phyloP scores from a whole-genome alignment of 1,140 invertebrate species.

The Drosophila tsacasi region DNA sequence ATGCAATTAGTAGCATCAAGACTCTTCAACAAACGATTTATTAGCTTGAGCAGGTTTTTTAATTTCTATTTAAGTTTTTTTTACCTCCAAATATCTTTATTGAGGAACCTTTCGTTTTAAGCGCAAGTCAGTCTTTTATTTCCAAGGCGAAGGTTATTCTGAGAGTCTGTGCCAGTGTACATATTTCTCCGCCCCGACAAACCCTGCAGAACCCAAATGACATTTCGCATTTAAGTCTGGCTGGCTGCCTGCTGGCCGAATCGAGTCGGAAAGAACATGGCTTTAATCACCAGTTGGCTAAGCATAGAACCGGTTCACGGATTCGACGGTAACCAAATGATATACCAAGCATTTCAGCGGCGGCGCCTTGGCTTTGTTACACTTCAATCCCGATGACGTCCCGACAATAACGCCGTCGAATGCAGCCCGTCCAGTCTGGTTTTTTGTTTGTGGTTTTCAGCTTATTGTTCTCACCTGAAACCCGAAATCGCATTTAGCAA shows the following conservation, averaged over 20 bases:
- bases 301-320: constrained; percentile 39
- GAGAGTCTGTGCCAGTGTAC: not conserved
- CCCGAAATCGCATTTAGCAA: constrained; percentile 90
- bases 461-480: constrained; percentile 87
- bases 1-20: not conserved
- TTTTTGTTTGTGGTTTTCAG: constrained; percentile 9
- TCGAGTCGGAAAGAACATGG: constrained; percentile 12
- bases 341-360: constrained; percentile 5
- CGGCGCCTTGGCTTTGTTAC: constrained; percentile 23
- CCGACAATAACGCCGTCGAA: not conserved
- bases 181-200: too few relatives aligned
- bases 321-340: constrained; percentile 15
- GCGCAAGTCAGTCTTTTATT: not conserved
- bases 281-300: constrained; percentile 28
- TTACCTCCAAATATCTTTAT: not conserved
- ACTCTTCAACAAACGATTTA: not conserved
- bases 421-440: constrained; percentile 21
- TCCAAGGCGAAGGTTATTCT: constrained; percentile 2
- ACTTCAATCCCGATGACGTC: constrained; percentile 26
- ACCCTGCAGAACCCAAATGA: constrained; percentile 22
- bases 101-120: constrained; percentile 4
- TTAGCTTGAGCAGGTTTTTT: constrained; percentile 8
- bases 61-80: constrained; percentile 10
- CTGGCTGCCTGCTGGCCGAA: not conserved
- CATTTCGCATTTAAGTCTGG: constrained; percentile 28